These are phyloP conservation scores for Araneus ventricosus DNA, from an alignment of 1,140 invertebrate species.

Conservation along the genomic window DNA sequence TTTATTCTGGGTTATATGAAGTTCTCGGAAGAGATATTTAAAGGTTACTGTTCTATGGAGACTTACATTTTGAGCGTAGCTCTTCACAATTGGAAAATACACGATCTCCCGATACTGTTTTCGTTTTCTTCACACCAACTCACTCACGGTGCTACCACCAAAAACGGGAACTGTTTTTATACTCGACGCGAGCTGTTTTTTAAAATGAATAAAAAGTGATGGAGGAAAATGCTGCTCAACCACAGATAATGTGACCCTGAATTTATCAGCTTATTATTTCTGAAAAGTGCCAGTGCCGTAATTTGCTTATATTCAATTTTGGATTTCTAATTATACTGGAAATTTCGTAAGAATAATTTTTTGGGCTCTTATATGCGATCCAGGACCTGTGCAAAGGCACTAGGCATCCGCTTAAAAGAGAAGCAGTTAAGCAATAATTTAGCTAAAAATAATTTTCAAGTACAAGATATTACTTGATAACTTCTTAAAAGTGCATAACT, in stretches of 20 bases:
- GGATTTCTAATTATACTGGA: too few species aligned
- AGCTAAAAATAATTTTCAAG: too few species aligned
- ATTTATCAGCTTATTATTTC: too few species aligned
- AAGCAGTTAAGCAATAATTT: too few species aligned
- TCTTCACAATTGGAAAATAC: conserved; percentile 9
- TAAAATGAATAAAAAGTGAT: conserved; percentile 45
- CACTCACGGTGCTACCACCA: conserved; percentile 69
- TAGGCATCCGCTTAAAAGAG: too few species aligned
- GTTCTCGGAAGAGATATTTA: background rate
- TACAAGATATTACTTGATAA: too few species aligned
- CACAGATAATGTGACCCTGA: background rate
- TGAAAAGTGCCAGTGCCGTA: too few species aligned
- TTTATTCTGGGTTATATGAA: background rate
- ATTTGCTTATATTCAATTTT: too few species aligned
- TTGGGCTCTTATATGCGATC: too few species aligned
- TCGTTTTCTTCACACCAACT: conserved; percentile 42
- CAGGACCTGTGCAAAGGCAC: too few species aligned
- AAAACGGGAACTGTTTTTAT: conserved; percentile 74
- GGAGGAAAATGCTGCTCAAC: background rate
- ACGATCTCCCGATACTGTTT: background rate
- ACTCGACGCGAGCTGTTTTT: conserved; percentile 68
- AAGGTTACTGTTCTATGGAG: background rate
- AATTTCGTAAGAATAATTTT: too few species aligned
- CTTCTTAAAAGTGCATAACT: too few species aligned
- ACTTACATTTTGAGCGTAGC: background rate